These are phyloP conservation scores for Melipona beecheii DNA, from an alignment of 2,888 invertebrate genomes.

Conservation along the genomic window DNA sequence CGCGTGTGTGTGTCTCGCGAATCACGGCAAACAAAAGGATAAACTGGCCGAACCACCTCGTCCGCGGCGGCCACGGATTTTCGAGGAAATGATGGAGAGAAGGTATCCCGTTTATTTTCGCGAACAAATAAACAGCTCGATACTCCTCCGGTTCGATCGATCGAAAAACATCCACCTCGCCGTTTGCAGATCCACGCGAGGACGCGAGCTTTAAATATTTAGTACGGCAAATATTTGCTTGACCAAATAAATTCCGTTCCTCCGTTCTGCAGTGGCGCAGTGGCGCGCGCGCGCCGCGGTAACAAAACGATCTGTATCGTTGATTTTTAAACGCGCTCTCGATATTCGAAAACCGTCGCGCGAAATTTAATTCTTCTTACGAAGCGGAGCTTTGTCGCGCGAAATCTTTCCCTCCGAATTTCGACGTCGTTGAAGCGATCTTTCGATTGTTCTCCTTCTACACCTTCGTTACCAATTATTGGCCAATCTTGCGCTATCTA, in stretches of 20 bases:
- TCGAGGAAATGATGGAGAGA: neutral
- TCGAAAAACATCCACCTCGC: neutral
- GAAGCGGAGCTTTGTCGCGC: slow-evolving; percentile 25
- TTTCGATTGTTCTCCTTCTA: no score
- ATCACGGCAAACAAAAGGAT: neutral
- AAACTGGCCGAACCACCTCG: neutral
- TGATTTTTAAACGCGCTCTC: slow-evolving; percentile 57
- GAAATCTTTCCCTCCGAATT: no score
- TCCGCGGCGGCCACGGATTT: neutral
- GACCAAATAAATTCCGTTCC: slow-evolving; percentile 49
- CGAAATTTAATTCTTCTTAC: slow-evolving; percentile 54
- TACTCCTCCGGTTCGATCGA: neutral
- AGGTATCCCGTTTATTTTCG: neutral
- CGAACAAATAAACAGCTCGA: slow-evolving; percentile 16
- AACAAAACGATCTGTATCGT: slow-evolving; percentile 48
- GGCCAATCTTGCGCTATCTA: no score
- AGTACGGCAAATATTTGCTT: slow-evolving; percentile 58
- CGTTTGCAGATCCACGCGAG: neutral
- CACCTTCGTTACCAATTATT: no score
- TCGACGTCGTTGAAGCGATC: no score
- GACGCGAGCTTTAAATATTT: slow-evolving; percentile 52
- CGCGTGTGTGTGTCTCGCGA: neutral
- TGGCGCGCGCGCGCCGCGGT: slow-evolving; percentile 1
- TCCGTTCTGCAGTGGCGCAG: slow-evolving; percentile 15
- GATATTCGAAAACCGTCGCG: slow-evolving; percentile 45